Conservation (phyloP, 2,888 invertebrate species). For the Drosophila hamatofila region DNA sequence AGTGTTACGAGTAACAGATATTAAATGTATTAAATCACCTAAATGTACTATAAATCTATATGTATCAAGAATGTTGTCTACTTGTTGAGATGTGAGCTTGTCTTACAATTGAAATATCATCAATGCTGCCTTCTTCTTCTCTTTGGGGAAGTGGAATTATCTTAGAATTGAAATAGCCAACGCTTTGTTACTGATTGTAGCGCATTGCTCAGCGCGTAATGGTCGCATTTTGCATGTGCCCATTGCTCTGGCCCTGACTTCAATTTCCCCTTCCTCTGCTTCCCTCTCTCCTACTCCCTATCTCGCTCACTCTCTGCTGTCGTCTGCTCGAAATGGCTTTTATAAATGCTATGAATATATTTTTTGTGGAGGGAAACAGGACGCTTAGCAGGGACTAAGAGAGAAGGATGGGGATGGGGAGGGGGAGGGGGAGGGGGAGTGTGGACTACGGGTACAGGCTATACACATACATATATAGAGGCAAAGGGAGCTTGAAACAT, state of each 20-base stretch:
- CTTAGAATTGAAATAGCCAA: not conserved
- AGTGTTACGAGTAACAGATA: too few species aligned
- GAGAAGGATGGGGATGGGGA: rapidly evolving
- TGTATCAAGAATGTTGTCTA: too few species aligned
- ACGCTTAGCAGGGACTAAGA: not conserved
- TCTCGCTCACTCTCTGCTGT: constrained; percentile 23
- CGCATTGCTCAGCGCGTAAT: constrained; percentile 47
- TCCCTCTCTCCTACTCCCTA: not conserved
- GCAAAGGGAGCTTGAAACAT: constrained; percentile 48
- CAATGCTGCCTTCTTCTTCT: too few species aligned
- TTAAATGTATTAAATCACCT: too few species aligned
- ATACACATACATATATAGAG: not conserved
- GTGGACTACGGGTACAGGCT: not conserved
- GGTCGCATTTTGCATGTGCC: constrained; percentile 62
- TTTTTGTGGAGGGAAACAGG: constrained; percentile 9
- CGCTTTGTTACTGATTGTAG: constrained; percentile 39
- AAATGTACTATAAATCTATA: not conserved
- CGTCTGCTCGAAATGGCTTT: constrained; percentile 71
- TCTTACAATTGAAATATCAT: too few species aligned
- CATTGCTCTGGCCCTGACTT: constrained; percentile 20
- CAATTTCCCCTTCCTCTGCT: not conserved
- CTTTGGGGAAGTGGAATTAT: not conserved
- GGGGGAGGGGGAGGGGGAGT: not conserved
- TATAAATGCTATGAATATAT: constrained; percentile 76
- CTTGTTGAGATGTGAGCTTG: too few species aligned